These are phyloP conservation scores for Sphenodon punctatus DNA, from an alignment of 2,797 vertebrate genomes.

Conservation along the genomic window DNA sequence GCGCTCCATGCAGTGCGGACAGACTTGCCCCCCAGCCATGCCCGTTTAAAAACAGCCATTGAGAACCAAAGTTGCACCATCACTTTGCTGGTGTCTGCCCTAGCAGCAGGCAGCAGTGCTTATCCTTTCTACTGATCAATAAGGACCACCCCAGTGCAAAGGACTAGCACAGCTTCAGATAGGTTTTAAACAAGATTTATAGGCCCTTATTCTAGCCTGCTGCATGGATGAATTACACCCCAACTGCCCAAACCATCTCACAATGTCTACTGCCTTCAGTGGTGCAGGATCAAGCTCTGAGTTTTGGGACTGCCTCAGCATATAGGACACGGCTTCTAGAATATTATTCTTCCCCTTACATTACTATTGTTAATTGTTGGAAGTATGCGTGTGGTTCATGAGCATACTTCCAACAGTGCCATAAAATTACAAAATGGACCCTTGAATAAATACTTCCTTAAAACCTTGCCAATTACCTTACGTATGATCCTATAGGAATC, in stretches of 20 bases:
- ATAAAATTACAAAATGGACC: background rate
- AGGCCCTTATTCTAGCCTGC: background rate
- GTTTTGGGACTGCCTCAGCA: background rate
- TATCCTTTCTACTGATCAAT: background rate
- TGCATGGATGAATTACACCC: background rate
- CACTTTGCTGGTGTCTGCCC: background rate
- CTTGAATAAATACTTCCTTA: background rate
- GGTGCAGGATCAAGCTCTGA: background rate
- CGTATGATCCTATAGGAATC: background rate
- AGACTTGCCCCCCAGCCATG: no score
- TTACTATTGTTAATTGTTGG: background rate
- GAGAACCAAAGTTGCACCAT: background rate
- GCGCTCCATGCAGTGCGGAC: no score
- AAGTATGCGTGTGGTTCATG: background rate
- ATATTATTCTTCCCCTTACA: background rate
- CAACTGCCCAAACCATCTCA: background rate
- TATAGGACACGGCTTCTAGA: background rate
- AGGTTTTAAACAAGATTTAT: rapidly evolving
- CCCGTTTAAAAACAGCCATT: no score
- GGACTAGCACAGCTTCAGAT: rapidly evolving
- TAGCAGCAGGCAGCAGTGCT: background rate
- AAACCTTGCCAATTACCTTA: background rate
- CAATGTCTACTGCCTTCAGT: rapidly evolving
- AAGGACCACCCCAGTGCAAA: background rate
- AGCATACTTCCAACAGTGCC: no score